phyloP scores from a whole-genome alignment of 2,113 vertebrate species.

The Podocnemis expansa region DNA sequence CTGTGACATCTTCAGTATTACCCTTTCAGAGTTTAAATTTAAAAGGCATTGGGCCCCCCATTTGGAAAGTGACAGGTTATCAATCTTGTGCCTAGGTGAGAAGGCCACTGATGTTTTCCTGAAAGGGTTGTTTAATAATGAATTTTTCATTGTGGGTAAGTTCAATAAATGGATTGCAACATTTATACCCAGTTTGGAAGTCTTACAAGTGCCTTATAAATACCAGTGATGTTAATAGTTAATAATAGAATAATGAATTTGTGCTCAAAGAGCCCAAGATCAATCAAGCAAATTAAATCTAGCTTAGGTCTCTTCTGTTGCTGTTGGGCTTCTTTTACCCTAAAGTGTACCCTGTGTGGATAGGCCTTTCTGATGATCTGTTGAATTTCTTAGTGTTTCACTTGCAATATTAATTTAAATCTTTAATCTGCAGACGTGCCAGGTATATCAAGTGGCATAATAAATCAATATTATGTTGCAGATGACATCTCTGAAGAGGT shows the following conservation, averaged over 20 bases:
- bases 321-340: neutral
- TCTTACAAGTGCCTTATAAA: constrained; percentile 75
- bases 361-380: constrained; percentile 34
- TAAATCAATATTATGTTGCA: constrained; percentile 67
- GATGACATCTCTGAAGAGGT: constrained; percentile 29
- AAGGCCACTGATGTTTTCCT: constrained; percentile 77
- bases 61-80: constrained; percentile 74
- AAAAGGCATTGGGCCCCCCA: constrained; percentile 41
- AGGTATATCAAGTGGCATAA: constrained; percentile 35
- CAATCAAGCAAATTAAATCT: constrained; percentile 66
- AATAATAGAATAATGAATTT: constrained; percentile 78
- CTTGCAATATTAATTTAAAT: constrained; percentile 73
- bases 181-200: constrained; percentile 77
- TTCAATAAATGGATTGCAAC: constrained; percentile 82
- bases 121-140: constrained; percentile 83
- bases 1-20: constrained; percentile 73
- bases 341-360: constrained; percentile 17
- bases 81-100: constrained; percentile 75
- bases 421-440: constrained; percentile 61
- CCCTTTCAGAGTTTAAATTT: constrained; percentile 77
- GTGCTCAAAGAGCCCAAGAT: constrained; percentile 61
- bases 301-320: neutral
- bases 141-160: constrained; percentile 78
- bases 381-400: constrained; percentile 59
- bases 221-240: constrained; percentile 56